Percentiles rank a stretch among this genome's conserved stretches.
These are phyloP conservation scores for Mythimna loreyi DNA, from an alignment of 2,888 invertebrate genomes.

Conservation along the genomic window DNA sequence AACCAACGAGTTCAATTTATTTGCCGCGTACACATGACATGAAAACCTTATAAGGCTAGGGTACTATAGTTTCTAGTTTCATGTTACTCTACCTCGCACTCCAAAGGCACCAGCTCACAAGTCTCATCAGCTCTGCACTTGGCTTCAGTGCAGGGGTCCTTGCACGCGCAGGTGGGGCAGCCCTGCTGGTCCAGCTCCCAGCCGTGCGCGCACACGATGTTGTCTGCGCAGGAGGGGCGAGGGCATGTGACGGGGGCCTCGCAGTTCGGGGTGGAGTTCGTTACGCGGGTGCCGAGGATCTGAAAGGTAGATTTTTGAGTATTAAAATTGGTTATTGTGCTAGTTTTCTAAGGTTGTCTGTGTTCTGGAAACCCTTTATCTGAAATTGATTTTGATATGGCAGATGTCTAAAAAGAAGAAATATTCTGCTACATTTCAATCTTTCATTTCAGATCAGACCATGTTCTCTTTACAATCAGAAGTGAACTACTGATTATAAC, in stretches of 20 bases:
- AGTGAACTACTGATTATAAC: too few species aligned
- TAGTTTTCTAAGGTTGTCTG: too few species aligned
- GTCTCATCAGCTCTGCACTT: constrained; percentile 92
- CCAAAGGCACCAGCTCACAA: constrained; percentile 85
- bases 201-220: constrained; percentile 79
- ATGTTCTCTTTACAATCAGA: too few species aligned
- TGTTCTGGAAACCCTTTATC: too few species aligned
- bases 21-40: too few species aligned
- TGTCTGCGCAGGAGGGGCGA: constrained; percentile 76
- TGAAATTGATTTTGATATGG: background rate
- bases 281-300: constrained; percentile 92
- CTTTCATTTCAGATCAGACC: too few species aligned
- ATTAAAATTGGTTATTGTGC: too few species aligned
- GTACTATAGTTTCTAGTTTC: too few species aligned
- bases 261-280: constrained; percentile 89
- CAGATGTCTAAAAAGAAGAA: background rate
- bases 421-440: background rate
- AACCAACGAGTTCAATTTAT: too few species aligned
- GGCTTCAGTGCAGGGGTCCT: constrained; percentile 94
- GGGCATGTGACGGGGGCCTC: constrained; percentile 79
- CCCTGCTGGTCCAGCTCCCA: constrained; percentile 88
- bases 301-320: constrained; percentile 45
- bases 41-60: too few species aligned
- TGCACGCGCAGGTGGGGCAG: constrained; percentile 94
- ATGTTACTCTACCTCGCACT: constrained; percentile 79